These are phyloP conservation scores for Vespertilio murinus DNA, from an alignment of 2,797 vertebrate species.

Conservation along the genomic window DNA sequence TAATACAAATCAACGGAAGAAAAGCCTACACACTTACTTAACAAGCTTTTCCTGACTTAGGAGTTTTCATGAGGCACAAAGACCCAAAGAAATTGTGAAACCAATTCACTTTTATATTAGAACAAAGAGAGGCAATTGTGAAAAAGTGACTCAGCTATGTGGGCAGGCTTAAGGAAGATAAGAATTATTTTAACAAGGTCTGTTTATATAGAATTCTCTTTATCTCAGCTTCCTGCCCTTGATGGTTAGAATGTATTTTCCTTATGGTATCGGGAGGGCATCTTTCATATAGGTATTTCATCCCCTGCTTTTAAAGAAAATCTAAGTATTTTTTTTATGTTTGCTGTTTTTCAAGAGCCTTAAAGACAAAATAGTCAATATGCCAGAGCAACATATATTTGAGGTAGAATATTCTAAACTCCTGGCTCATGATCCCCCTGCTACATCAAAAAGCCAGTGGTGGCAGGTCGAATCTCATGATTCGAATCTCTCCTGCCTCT, in stretches of 20 bases:
- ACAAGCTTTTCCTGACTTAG: background rate
- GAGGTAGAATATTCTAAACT: background rate
- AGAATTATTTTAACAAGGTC: background rate
- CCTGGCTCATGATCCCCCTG: too few species aligned
- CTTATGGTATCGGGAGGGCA: background rate
- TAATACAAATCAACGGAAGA: background rate
- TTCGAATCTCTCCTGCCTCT: background rate
- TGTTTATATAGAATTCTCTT: background rate
- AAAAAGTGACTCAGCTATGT: background rate
- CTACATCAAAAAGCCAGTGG: background rate
- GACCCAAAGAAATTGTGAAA: conserved; percentile 1
- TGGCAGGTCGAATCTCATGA: background rate
- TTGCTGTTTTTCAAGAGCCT: background rate
- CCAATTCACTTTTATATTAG: background rate
- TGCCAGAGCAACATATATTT: background rate
- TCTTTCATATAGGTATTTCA: background rate
- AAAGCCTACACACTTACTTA: background rate
- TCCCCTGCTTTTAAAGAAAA: background rate
- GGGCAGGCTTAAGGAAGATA: background rate
- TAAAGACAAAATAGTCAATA: background rate
- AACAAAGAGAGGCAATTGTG: background rate
- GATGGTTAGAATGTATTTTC: background rate
- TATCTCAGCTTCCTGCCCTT: background rate
- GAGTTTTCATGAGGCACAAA: background rate
- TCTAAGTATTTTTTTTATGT: background rate